Percentiles rank a stretch among this genome's conserved stretches.
Conservation (phyloP, 1,140 invertebrate genomes). For the Hestina assimilis region DNA sequence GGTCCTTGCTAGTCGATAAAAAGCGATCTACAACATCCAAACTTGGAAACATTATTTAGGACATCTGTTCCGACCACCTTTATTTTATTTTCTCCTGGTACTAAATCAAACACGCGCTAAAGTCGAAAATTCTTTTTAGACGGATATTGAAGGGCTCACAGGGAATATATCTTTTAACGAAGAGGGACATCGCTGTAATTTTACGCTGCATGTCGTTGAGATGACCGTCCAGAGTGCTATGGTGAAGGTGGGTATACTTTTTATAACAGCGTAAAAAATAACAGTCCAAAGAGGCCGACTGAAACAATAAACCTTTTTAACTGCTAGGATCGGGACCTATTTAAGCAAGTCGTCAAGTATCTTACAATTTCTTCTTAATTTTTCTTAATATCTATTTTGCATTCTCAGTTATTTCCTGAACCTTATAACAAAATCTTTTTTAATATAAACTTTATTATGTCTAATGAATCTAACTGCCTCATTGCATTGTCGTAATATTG, state of each 20-base stretch:
- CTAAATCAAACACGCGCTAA: constrained; percentile 31
- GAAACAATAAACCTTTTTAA: not conserved
- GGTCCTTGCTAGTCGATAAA: constrained; percentile 24
- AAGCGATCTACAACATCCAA: constrained; percentile 26
- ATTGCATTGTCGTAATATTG: constrained; percentile 1
- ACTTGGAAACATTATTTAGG: constrained; percentile 35
- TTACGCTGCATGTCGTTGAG: constrained; percentile 95
- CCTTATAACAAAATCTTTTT: no score
- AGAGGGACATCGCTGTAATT: constrained; percentile 92
- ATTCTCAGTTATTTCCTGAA: no score
- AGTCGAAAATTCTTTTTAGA: constrained; percentile 39
- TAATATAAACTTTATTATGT: no score
- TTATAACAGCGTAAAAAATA: constrained; percentile 6
- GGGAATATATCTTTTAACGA: constrained; percentile 95
- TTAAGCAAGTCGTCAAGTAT: not conserved
- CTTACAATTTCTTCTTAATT: not conserved
- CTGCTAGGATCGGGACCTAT: not conserved
- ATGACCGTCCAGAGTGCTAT: constrained; percentile 95
- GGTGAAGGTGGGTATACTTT: constrained; percentile 83
- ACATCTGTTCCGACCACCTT: constrained; percentile 42
- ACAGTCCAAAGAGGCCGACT: not conserved
- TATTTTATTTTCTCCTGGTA: constrained; percentile 29
- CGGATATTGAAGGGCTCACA: constrained; percentile 93
- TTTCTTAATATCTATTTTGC: not conserved
- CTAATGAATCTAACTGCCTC: not conserved